These are phyloP conservation scores for Oncorhynchus keta DNA, from an alignment of 2,113 vertebrate species.

Conservation along the genomic window DNA sequence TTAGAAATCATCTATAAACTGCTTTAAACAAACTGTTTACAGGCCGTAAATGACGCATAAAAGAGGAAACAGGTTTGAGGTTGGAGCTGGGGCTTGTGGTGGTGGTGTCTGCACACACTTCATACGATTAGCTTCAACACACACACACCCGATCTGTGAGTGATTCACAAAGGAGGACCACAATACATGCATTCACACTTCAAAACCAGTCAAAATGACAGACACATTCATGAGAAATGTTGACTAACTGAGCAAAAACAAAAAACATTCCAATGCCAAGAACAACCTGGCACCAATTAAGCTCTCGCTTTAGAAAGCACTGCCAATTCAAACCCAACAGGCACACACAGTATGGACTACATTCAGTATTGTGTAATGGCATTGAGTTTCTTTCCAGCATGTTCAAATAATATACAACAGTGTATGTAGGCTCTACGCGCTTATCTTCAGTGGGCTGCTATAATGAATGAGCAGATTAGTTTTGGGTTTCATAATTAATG, in stretches of 20 bases:
- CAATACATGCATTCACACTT: slow-evolving; percentile 10
- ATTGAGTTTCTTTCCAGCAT: slow-evolving; percentile 20
- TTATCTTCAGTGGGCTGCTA: slow-evolving; percentile 32
- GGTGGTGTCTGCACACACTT: slow-evolving; percentile 38
- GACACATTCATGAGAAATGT: slow-evolving; percentile 25
- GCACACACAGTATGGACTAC: slow-evolving; percentile 36
- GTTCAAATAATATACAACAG: slow-evolving; percentile 19
- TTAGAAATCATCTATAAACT: slow-evolving; percentile 66
- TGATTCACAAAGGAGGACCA: slow-evolving; percentile 30
- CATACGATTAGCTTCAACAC: slow-evolving; percentile 25
- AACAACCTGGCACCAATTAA: slow-evolving; percentile 29
- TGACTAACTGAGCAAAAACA: slow-evolving; percentile 12
- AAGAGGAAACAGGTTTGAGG: slow-evolving; percentile 64
- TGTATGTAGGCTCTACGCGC: slow-evolving; percentile 27
- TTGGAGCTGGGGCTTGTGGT: slow-evolving; percentile 31
- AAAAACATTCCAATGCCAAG: slow-evolving; percentile 11
- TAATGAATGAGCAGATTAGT: slow-evolving; percentile 48
- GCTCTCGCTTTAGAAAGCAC: slow-evolving; percentile 33
- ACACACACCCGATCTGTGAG: slow-evolving; percentile 12
- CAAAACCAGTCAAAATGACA: slow-evolving; percentile 17
- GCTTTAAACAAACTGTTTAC: slow-evolving; percentile 68
- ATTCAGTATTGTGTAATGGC: slow-evolving; percentile 44
- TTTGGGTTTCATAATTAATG: slow-evolving; percentile 57
- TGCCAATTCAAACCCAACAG: slow-evolving; percentile 31
- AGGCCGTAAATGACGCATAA: slow-evolving; percentile 66